phyloP scores from a whole-genome alignment of 2,797 vertebrate genomes.

The Scolopax bukidnonensis region DNA sequence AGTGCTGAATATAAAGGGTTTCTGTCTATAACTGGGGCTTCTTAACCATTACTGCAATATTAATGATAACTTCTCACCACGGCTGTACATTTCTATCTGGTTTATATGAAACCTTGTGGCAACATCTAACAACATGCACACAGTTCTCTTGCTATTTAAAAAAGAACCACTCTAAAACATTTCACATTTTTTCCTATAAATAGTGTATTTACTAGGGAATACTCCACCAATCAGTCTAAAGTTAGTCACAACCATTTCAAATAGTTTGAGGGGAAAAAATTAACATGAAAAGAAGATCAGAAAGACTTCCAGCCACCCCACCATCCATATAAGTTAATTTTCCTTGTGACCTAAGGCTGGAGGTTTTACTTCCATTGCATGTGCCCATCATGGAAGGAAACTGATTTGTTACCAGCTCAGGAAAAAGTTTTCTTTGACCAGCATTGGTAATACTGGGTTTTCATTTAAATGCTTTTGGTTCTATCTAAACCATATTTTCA shows the following conservation, averaged over 20 bases:
- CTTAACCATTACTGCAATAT: neutral
- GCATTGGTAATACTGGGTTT: constrained; percentile 20
- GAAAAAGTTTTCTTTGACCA: neutral
- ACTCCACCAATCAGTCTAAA: neutral
- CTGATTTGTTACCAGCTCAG: neutral
- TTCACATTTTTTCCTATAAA: neutral
- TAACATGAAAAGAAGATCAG: neutral
- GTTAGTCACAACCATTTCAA: neutral
- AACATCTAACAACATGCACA: neutral
- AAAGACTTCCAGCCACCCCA: neutral
- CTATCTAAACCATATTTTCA: constrained; percentile 62
- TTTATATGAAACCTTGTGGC: neutral
- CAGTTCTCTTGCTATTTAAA: neutral
- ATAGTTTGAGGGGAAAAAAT: accelerated
- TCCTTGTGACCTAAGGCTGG: neutral
- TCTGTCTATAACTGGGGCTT: neutral
- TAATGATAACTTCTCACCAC: neutral
- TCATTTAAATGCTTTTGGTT: constrained; percentile 55
- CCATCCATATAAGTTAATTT: neutral
- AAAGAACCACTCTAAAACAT: neutral
- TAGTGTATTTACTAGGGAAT: neutral
- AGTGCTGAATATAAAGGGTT: neutral
- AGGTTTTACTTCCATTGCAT: neutral
- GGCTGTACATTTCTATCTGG: neutral
- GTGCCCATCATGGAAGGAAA: neutral